Evolutionary conservation across 2,888 invertebrate genomes (phyloP), one percentile per base, ranked within the genome.

Genomic region (Macaria notata): DNA sequence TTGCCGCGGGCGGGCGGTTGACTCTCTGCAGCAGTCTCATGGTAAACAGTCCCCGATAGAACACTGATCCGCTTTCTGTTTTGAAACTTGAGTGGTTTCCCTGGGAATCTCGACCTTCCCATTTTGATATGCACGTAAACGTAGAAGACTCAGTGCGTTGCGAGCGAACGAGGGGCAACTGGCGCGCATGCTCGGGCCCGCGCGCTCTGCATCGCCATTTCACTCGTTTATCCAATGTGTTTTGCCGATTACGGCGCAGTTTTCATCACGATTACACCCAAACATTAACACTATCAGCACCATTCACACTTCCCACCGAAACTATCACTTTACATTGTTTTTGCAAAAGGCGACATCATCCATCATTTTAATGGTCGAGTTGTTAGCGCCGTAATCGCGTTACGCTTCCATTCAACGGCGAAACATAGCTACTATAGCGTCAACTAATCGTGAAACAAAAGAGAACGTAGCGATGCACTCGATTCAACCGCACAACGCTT

Each of bases 71-170:
- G 94, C 88, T 95, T 96, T 93, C 95, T 95, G 92, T 95, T 95
- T 84, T 95, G 95, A 92, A 95, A 95, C 93, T 96, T 96, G 75
- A 95, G 94, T 86, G 96, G 96, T 93, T 96, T 96, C 82, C 96
- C 96, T 83, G 96, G 96, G 94, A 96, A 96, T 93, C 95, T 95
- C 88, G 95, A 95, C 92, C 94, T 94, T 92, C 95, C 95, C 95
- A 95, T 95, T 92, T 92, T 93, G 93, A 85, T 89, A 75, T 84
- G 78, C 86, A 86, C 84, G 84, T 87, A 88, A 88, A 91, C 92
- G 92, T 90, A 88, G 84, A 83, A 88, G 89, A 87, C 83, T 92
- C 83, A 92, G 86, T 91, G 88, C 86, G 88, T 86, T 89, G 83
- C 87, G 77, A 85, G 86, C 79, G 80, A 84, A 75, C 76, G 86